Evolutionary conservation across 1,140 invertebrate genomes (phyloP), one percentile per base, ranked within the genome.

Genomic region (Coboldia fuscipes): DNA sequence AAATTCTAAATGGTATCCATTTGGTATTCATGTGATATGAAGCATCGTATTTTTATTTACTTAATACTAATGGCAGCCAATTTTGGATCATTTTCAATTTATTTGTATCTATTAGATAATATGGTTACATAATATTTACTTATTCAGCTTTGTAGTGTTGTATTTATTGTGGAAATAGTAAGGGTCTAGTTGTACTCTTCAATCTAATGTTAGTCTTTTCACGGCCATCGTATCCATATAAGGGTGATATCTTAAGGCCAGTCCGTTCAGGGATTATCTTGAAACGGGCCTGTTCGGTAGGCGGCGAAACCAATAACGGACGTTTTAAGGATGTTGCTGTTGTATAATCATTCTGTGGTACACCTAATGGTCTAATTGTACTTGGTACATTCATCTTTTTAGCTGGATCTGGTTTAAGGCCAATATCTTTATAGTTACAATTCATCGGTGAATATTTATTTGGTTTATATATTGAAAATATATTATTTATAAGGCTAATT

Each of bases 181-280:
- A 32, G 24, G 52, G 52, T 35, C 52, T 34, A 14, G 48, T 45
- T 23, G 52, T 54, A 39, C 51, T 53, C 39, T 42, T 54, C 37
- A 55, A 41, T 37, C 48, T 48, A 29, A 48, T 44, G 21, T 48
- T 50, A 38, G 47, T 47, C 19, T 43, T 44, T 33, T 35, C 47
- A 5, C 45, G 50, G 16, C 42, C 43, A 28, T 53, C 49, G 30
- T 47, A 55, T 20, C 43, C 39, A 31, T 63, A 54, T 37, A 64
- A 47, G 5, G 61, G 59, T 27, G 60, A 60, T 28, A 62, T 61
- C 42, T 56, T 60, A 3, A 62, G 45, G 7, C 60, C 60, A 18
- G 57, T 60, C 45, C 56, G 61, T 38, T 59, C 56, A 10, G 60
- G 58, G 18, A 62, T 51, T 12, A 64, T 59, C 42, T 62, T 57